These are phyloP conservation scores for Enteromius treurensis DNA, from an alignment of 2,797 vertebrate genomes.

Conservation along the genomic window DNA sequence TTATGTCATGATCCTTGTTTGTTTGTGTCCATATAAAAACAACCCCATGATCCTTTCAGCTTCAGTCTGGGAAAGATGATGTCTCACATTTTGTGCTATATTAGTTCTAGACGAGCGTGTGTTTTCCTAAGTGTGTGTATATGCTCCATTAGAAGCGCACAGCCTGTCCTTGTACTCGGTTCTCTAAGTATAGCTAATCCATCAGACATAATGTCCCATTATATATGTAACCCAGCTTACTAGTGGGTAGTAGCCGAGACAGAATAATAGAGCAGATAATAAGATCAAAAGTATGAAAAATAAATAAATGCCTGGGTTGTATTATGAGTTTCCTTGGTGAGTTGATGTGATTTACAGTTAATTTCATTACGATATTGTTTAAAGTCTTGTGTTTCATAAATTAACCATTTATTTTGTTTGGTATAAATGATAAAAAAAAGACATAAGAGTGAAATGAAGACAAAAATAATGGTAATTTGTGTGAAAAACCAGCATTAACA, in stretches of 20 bases:
- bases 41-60: constrained; percentile 49
- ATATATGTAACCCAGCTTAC: constrained; percentile 33
- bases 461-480: no score
- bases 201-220: constrained; percentile 66
- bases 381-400: not conserved
- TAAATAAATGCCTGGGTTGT: no score
- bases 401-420: not conserved
- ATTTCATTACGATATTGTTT: no score
- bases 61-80: constrained; percentile 45
- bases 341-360: no score
- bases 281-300: not conserved
- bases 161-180: constrained; percentile 40
- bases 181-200: constrained; percentile 61
- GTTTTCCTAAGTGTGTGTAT: not conserved
- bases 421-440: not conserved
- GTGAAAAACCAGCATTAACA: not conserved
- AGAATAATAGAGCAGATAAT: not conserved
- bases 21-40: constrained; percentile 55
- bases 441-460: not conserved
- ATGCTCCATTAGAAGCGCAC: constrained; percentile 15
- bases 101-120: constrained; percentile 17
- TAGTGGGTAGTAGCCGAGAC: not conserved
- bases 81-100: constrained; percentile 42
- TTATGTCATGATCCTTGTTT: constrained; percentile 59
- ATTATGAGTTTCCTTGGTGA: no score